Percentiles rank a stretch among this genome's conserved stretches.
phyloP scores from a whole-genome alignment of 2,113 vertebrate species.

The Marcusenius ussheri region DNA sequence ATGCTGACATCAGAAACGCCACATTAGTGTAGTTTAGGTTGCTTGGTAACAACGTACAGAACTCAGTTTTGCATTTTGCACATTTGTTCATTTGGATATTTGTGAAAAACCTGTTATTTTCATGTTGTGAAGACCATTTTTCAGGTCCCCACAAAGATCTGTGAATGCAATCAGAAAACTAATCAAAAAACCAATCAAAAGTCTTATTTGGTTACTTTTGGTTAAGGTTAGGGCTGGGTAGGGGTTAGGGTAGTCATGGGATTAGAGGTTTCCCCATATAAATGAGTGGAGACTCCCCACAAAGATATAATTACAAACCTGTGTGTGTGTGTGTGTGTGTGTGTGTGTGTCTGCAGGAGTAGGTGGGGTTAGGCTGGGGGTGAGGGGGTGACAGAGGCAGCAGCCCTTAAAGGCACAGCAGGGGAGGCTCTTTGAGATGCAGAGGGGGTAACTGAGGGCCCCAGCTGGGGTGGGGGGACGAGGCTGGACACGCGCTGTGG shows the following conservation, averaged over 20 bases:
- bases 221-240: not conserved
- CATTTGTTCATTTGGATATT: not conserved
- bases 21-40: not conserved
- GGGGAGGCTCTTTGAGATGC: slow-evolving; percentile 37
- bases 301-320: not conserved
- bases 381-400: slow-evolving; percentile 19
- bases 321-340: not conserved
- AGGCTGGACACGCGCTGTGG: slow-evolving; percentile 26
- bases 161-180: not conserved
- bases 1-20: not conserved
- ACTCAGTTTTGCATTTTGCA: not conserved
- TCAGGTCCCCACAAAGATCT: not conserved
- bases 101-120: too few relatives aligned
- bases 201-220: not conserved
- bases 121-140: not conserved
- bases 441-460: slow-evolving; percentile 36
- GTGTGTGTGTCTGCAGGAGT: not conserved
- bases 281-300: not conserved
- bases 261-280: not conserved
- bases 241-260: not conserved
- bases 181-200: not conserved
- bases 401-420: slow-evolving; percentile 23
- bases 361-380: slow-evolving; percentile 3
- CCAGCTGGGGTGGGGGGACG: slow-evolving; percentile 30
- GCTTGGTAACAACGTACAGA: not conserved